Evolutionary conservation across 2,797 vertebrate genomes (phyloP), one percentile per base, ranked within the genome.

Genomic region (Neostethus bicornis): DNA sequence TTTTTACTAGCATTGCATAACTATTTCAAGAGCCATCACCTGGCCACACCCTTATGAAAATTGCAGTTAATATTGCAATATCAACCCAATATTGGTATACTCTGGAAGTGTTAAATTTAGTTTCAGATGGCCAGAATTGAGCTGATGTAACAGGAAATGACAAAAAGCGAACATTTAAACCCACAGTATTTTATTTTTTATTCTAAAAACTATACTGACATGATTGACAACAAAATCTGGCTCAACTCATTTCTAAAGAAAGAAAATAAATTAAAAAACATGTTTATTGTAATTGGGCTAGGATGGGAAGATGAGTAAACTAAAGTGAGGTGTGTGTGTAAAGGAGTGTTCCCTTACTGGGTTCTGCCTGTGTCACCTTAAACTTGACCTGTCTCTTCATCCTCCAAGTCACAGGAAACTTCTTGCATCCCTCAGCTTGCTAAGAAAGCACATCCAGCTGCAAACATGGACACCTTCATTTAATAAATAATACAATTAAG

Each of bases 181-280:
- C 81, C 86, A 86, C 70, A 71, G 82, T 82, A 85, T 84, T 90
- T 90, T 90, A n/a, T n/a, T 91, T 87, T 80, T 79, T 58, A 84
- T 63, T 79, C 77, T 83, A 83, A 78, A 90, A 87, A 87, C 88
- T 87, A 84, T 66, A 85, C 72, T 66, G 75, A 86, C 89, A 87
- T 84, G 87, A 88, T 81, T 84, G 85, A 90, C 79, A 88, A 83
- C 79, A 81, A 73, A 84, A 87, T 77, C 79, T 64, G 81, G 85
- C 85, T 87, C 84, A 86, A 84, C 72, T 83, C 42, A 71, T 77
- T 61, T 73, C 74, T 77, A 73, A 73, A 61, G 21, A 62, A 69
- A 69, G 72, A 65, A 46, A 55, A 66, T 38, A 52, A 85, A 85
- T 65, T 70, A 83, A 76, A 81, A 76, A 68, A 51, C 46, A 49